Percentiles rank a stretch among this genome's conserved stretches.
These are phyloP conservation scores for Hirtodrosophila duncani DNA, from an alignment of 2,888 invertebrate species.

Conservation along the genomic window DNA sequence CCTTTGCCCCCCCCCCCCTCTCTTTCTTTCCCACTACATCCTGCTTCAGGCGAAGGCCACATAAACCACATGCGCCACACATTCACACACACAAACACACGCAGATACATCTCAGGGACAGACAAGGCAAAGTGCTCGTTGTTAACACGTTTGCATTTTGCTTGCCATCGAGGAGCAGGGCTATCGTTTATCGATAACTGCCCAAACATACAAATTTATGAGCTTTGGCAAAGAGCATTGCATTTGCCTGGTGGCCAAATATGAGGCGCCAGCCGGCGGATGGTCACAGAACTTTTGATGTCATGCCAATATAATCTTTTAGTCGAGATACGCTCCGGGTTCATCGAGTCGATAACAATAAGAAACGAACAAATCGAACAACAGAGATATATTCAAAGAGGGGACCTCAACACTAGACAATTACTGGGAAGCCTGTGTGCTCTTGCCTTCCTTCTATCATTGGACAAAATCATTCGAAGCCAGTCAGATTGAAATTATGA, in stretches of 20 bases:
- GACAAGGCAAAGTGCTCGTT: constrained; percentile 50
- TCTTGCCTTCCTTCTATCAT: no score
- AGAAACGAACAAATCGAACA: no score
- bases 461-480: no score
- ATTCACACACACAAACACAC: constrained; percentile 6
- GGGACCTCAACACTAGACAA: no score
- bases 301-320: no score
- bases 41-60: constrained; percentile 5
- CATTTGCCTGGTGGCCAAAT: no score
- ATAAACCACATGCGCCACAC: constrained; percentile 8
- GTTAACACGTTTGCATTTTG: constrained; percentile 70
- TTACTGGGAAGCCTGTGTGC: no score
- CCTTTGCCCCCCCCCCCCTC: no score
- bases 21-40: constrained; percentile 1
- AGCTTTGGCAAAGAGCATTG: constrained; percentile 32
- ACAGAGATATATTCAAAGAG: no score
- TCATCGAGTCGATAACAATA: no score
- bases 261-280: constrained; percentile 35
- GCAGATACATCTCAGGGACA: constrained; percentile 3
- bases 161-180: constrained; percentile 11
- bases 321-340: no score
- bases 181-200: constrained; percentile 57
- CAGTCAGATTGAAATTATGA: no score
- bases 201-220: constrained; percentile 44
- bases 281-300: not conserved